phyloP scores from a whole-genome alignment of 2,113 vertebrate genomes.

The Athene noctua region DNA sequence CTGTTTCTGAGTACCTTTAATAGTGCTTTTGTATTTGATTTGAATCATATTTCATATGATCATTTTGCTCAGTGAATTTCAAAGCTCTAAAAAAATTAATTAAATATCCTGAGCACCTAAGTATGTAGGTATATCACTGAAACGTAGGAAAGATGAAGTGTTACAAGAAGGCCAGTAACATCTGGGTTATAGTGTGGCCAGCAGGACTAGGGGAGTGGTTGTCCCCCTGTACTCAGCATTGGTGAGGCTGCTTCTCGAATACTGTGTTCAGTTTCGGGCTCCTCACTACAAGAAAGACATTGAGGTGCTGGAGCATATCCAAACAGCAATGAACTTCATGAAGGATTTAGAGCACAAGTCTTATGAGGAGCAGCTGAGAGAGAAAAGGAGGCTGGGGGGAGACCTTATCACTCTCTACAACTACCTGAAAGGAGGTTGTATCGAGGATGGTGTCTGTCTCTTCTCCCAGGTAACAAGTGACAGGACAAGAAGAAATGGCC shows the following conservation, averaged over 20 bases:
- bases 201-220: not conserved
- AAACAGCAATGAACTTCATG: not conserved
- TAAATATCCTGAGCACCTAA: not conserved
- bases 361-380: too few relatives aligned
- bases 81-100: not conserved
- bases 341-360: too few relatives aligned
- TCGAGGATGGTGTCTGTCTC: too few relatives aligned
- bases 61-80: not conserved
- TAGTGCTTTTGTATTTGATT: not conserved
- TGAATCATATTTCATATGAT: not conserved
- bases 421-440: too few relatives aligned
- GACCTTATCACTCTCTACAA: too few relatives aligned
- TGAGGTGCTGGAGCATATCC: fast-evolving
- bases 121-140: not conserved
- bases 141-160: not conserved
- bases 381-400: too few relatives aligned
- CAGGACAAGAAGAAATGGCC: too few relatives aligned
- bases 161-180: not conserved
- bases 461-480: too few relatives aligned
- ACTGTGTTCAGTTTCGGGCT: not conserved
- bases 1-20: not conserved
- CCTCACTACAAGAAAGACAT: not conserved
- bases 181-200: not conserved
- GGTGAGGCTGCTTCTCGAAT: not conserved
- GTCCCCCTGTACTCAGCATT: not conserved